A percentile compares a stretch with the other conserved stretches of the same genome.
These are phyloP conservation scores for Siphamia tubifer DNA, from an alignment of 2,113 vertebrate species.

Conservation along the genomic window DNA sequence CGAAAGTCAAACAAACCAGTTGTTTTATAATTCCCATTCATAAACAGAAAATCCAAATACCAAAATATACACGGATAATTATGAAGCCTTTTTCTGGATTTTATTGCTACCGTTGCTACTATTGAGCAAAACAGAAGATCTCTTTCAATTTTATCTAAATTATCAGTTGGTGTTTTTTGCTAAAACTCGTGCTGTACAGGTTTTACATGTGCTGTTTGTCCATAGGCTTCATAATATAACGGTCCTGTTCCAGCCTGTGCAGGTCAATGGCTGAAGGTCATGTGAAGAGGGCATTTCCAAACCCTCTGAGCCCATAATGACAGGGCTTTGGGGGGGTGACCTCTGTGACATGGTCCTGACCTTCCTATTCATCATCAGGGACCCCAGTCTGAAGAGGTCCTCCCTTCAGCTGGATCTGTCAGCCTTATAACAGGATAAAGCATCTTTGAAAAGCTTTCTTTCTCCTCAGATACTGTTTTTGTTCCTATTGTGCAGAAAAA, in stretches of 20 bases:
- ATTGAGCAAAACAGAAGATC: too few relatives aligned
- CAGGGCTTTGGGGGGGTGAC: conserved; percentile 41
- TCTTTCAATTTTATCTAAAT: too few relatives aligned
- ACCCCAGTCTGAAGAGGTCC: conserved; percentile 8
- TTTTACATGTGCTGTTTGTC: too few relatives aligned
- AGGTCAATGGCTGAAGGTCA: conserved; percentile 34
- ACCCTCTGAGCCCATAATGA: conserved; percentile 33
- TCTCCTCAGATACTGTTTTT: neutral
- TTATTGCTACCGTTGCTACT: too few relatives aligned
- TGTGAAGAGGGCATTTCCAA: conserved; percentile 33
- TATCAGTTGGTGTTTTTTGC: too few relatives aligned
- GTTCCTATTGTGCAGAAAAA: too few relatives aligned
- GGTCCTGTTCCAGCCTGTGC: neutral
- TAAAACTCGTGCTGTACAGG: too few relatives aligned
- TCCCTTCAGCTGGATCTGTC: neutral
- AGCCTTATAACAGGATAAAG: neutral
- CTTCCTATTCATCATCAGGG: conserved; percentile 38
- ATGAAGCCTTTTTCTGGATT: too few relatives aligned
- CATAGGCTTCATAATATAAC: neutral
- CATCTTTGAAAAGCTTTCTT: neutral
- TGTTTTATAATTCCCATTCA: too few relatives aligned
- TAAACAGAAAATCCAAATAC: too few relatives aligned
- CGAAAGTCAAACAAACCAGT: too few relatives aligned
- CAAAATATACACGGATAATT: too few relatives aligned
- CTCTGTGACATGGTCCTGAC: conserved; percentile 44